Conservation (phyloP, 1,140 invertebrate species). For the Drosophila sucinea region DNA sequence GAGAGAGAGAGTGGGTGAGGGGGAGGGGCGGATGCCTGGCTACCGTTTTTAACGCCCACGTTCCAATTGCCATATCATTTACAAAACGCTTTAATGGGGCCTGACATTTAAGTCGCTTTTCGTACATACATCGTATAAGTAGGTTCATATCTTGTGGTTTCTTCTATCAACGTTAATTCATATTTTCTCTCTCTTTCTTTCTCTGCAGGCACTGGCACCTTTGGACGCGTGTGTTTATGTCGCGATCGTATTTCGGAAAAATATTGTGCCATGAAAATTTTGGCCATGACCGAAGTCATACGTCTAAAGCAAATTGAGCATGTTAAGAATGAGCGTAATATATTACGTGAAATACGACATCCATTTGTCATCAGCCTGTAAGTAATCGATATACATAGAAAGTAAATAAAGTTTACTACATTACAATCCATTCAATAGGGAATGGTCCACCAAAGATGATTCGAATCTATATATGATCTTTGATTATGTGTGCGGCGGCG, state of each 20-base stretch:
- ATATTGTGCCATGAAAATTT: conserved; percentile 95
- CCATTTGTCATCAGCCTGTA: conserved; percentile 98
- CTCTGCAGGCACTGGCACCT: conserved; percentile 94
- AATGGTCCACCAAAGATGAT: conserved; percentile 95
- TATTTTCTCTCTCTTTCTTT: conserved; percentile 2
- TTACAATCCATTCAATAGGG: conserved; percentile 84
- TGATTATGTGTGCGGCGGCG: conserved; percentile 97
- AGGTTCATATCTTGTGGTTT: conserved; percentile 21
- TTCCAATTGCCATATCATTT: conserved; percentile 46
- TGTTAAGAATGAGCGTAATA: conserved; percentile 96
- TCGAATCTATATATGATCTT: conserved; percentile 96
- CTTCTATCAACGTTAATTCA: conserved; percentile 18
- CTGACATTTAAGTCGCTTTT: conserved; percentile 46
- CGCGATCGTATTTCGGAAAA: conserved; percentile 90
- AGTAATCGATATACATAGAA: conserved; percentile 84
- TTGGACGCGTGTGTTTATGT: conserved; percentile 94
- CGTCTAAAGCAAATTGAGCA: conserved; percentile 96
- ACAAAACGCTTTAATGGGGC: conserved; percentile 56
- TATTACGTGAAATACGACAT: conserved; percentile 93
- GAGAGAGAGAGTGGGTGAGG: not conserved
- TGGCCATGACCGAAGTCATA: conserved; percentile 95
- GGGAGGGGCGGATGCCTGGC: not conserved
- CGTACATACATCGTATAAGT: conserved; percentile 4
- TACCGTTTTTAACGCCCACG: conserved; percentile 31
- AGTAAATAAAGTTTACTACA: not conserved